These are phyloP conservation scores for Brachionichthys hirsutus DNA, from an alignment of 2,113 vertebrate species.

Conservation along the genomic window DNA sequence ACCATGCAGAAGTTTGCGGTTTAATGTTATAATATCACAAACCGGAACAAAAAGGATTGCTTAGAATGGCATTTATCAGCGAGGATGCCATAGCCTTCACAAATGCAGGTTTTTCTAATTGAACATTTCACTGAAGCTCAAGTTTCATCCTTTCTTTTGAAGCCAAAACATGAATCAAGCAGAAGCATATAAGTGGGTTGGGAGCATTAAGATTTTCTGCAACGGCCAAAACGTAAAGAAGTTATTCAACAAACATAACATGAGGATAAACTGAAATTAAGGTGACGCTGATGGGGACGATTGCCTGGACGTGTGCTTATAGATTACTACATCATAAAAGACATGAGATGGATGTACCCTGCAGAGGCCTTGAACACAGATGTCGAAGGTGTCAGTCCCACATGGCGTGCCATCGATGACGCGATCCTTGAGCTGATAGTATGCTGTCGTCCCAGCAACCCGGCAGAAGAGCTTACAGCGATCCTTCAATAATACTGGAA, in stretches of 20 bases:
- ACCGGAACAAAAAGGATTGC: no score
- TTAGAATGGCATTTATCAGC: neutral
- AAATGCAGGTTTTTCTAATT: conserved; percentile 8
- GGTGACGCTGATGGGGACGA: neutral
- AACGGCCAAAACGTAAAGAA: neutral
- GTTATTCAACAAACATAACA: neutral
- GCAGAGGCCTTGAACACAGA: conserved; percentile 98
- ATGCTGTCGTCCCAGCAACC: conserved; percentile 88
- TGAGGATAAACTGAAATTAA: neutral
- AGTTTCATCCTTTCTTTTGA: neutral
- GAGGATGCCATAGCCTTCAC: neutral
- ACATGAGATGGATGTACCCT: conserved; percentile 77
- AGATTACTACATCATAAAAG: neutral
- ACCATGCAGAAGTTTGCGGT: neutral
- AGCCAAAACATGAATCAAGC: conserved; percentile 2
- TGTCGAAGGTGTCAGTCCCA: conserved; percentile 89
- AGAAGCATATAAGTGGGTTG: neutral
- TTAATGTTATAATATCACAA: neutral
- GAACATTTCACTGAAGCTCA: conserved; percentile 1
- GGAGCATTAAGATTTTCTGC: neutral
- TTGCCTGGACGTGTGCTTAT: neutral
- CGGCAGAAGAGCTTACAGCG: conserved; percentile 98
- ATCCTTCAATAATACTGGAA: conserved; percentile 91
- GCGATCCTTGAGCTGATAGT: conserved; percentile 94
- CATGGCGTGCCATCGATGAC: conserved; percentile 93